Evolutionary conservation across 1,140 invertebrate species (phyloP).

Genomic region (Maniola jurtina): DNA sequence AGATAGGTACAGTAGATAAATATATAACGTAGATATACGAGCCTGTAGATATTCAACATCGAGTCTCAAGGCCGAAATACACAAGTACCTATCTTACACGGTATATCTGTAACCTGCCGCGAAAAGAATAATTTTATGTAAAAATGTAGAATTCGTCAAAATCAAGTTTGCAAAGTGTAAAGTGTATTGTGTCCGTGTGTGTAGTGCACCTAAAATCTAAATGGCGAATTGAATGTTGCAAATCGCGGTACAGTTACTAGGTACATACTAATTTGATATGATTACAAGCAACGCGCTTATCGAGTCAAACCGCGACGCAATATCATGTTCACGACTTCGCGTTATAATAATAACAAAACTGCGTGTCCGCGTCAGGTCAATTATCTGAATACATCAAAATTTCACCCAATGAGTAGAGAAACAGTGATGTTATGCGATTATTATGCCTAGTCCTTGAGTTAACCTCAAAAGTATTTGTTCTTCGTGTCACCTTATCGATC

Average conservation of each 20-base stretch:
- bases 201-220: slow-evolving; percentile 25
- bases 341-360: slow-evolving; percentile 36
- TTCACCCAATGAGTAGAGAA: background rate
- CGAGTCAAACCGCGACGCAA: slow-evolving; percentile 49
- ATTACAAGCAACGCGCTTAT: slow-evolving; percentile 42
- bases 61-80: slow-evolving; percentile 77
- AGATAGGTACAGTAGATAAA: slow-evolving; percentile 72
- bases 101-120: slow-evolving; percentile 42
- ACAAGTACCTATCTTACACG: slow-evolving; percentile 63
- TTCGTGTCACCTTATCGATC: slow-evolving; percentile 33
- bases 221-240: slow-evolving; percentile 29
- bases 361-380: slow-evolving; percentile 16
- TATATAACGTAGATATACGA: slow-evolving; percentile 67
- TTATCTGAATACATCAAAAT: slow-evolving; percentile 20
- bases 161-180: slow-evolving; percentile 27
- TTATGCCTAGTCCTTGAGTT: slow-evolving; percentile 61
- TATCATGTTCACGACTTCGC: slow-evolving; percentile 42
- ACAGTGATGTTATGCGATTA: slow-evolving; percentile 12
- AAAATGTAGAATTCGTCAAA: slow-evolving; percentile 46
- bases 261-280: slow-evolving; percentile 22
- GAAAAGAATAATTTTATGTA: slow-evolving; percentile 56
- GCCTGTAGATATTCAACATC: slow-evolving; percentile 75
- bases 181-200: slow-evolving; percentile 35
- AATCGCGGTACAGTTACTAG: slow-evolving; percentile 15
- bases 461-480: slow-evolving; percentile 61